Base-by-base conservation (phyloP, 2,888 invertebrate genomes). In the Keiferia lycopersicella region DNA sequence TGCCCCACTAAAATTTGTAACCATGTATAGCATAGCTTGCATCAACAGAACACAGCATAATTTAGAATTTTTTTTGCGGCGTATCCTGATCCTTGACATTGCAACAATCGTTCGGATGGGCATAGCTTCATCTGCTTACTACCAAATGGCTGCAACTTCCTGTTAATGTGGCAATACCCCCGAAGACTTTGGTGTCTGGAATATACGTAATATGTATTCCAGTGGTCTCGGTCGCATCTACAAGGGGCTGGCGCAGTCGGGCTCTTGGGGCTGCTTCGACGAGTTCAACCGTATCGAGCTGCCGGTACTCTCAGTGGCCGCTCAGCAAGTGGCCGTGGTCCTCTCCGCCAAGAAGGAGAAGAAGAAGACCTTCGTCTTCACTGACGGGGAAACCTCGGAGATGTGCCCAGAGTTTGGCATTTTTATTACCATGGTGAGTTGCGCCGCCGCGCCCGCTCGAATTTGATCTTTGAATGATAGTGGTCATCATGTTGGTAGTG, bases 191-290 rank as follows among this genome's bases (percentile, higher is more conserved):
- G n/a, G n/a, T n/a, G n/a, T n/a, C n/a, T n/a, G n/a, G n/a, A n/a
- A n/a, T n/a, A n/a, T n/a, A n/a, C n/a, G 39, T 22, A 12, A 53
- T 53, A 14, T 71, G 69, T 4, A 1, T 34, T 34, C 16, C 78
- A 95, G 98, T 83, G 98, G 98, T 38, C 92, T 98, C 10, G 98
- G 98, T 1, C 94, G 98, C 69, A 98, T 98, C 76, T 98, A 98
- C 86, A 98, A 98, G 93, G 98, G 98, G 22, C 88, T 99, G 61
- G 96, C 98, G 0, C 98, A 99, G 84, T 98, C 98, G 6, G 98
- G 99, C 1, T 96, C 98, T 0, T 99, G 99, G 98, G 98, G 99
- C 0, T 99, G 99, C 78, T 99, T 99, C 84, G 99, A 99, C 83
- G 98, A 99, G 91, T 98, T 99, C 89, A 98, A 98, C 86, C 93